Base-by-base conservation (phyloP, 2,113 vertebrate genomes). In the Strix aluco region DNA sequence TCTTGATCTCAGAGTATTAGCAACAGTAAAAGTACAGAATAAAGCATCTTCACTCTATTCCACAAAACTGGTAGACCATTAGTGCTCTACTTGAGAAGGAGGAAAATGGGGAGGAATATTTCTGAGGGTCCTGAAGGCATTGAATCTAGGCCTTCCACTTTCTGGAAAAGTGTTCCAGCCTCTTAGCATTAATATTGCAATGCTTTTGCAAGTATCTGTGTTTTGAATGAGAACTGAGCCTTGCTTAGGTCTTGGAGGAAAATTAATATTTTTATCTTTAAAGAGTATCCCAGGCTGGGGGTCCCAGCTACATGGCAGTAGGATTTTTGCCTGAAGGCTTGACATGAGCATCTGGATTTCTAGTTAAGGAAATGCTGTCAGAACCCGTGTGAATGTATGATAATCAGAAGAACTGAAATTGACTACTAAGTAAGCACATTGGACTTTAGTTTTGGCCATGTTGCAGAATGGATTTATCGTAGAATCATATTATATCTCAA, bases 71-170 rank as follows among this genome's bases (percentile, higher is more conserved):
- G 16, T 62, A 59, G 27, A 55, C 32, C 1, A 0, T 51, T 63
- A 46, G 25, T 55, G 18, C 57, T 71, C 13, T 78, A 5, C 21
- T 23, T 74, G 32, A 78, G 26, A 34, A 81, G 10, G 10, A 81
- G 21, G 9, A 55, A 57, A 34, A 59, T 0, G 3, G 30, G 9
- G 13, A 5, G 2, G 4, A 4, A 3, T 88, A 32, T 85, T 79
- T 79, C 30, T 10, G 17, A 25, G 13, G 9, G 1, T 71, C 10
- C 29, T 34, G 40, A 51, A 57, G 17, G 10, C 19, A 19, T 72
- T 71, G 12, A 75, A 40, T 66, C 14, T 30, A 66, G 46, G 36
- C 30, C 51, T 84, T 58, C 11, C 22, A 4, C 59, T 70, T 44
- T 40, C 63, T 78, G 36, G 7, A 77, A 65, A 6, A 70, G 16